Evolutionary conservation across 2,113 vertebrate species (phyloP).

Genomic region (Thomomys bottae): DNA sequence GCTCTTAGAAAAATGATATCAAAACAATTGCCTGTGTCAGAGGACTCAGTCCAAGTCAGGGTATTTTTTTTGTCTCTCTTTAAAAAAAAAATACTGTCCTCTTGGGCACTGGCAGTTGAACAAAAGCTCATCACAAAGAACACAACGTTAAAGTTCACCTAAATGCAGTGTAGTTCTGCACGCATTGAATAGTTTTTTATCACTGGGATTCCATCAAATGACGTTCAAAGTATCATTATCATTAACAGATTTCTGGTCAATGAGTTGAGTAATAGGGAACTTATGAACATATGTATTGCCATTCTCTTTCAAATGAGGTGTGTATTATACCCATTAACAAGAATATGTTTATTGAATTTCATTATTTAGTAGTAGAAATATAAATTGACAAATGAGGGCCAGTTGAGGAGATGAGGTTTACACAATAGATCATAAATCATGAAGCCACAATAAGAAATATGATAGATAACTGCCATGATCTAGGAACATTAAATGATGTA

Average conservation of each 20-base stretch:
- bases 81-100: constrained; percentile 69
- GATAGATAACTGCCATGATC: background rate
- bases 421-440: constrained; percentile 37
- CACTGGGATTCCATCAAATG: constrained; percentile 53
- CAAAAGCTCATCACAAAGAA: constrained; percentile 59
- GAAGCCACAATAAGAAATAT: background rate
- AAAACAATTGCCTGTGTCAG: constrained; percentile 37
- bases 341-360: constrained; percentile 75
- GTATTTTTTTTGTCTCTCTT: constrained; percentile 15
- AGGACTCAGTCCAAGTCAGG: background rate
- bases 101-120: constrained; percentile 60
- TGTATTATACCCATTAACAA: constrained; percentile 81
- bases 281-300: constrained; percentile 76
- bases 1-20: constrained; percentile 31
- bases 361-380: constrained; percentile 80
- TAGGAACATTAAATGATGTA: background rate
- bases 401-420: background rate
- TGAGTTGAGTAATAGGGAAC: constrained; percentile 80
- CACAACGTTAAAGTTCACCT: constrained; percentile 55
- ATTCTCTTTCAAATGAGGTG: constrained; percentile 78
- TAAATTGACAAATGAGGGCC: constrained; percentile 44
- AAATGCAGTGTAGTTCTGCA: constrained; percentile 54
- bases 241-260: constrained; percentile 78
- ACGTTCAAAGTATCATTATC: constrained; percentile 70
- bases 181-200: constrained; percentile 31